Conservation (phyloP, 2,113 vertebrate species). For the Otolemur garnettii region DNA sequence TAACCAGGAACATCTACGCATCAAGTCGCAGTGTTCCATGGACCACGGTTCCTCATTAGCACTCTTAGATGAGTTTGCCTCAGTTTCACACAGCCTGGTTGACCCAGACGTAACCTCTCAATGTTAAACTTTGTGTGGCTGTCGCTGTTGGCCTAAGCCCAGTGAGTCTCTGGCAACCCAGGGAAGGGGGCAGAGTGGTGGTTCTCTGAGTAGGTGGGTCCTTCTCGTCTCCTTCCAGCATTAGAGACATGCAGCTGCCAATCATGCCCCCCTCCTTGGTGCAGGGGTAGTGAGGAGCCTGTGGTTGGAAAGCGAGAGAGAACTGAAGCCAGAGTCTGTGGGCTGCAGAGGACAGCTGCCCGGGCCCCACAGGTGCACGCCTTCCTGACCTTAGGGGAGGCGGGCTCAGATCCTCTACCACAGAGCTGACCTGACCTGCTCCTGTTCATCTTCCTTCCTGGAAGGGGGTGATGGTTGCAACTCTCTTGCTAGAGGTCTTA, state of each 20-base stretch:
- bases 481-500: not conserved
- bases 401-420: not conserved
- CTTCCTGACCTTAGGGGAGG: too few relatives aligned
- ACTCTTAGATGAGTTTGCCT: not conserved
- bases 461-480: not conserved
- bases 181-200: not conserved
- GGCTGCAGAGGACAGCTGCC: not conserved
- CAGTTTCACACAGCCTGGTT: not conserved
- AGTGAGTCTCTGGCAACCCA: not conserved
- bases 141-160: not conserved
- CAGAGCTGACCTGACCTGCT: not conserved
- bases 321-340: not conserved
- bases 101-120: not conserved
- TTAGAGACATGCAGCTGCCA: not conserved
- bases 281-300: too few relatives aligned
- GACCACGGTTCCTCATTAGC: rapidly evolving
- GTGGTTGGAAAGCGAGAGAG: not conserved
- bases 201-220: not conserved
- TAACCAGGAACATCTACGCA: not conserved
- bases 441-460: not conserved
- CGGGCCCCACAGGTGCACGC: rapidly evolving
- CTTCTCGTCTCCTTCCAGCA: not conserved
- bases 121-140: not conserved
- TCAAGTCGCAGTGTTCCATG: not conserved
- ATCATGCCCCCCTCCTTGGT: too few relatives aligned